Conservation (phyloP, 2,888 invertebrate genomes). For the Pterostichus madidus region DNA sequence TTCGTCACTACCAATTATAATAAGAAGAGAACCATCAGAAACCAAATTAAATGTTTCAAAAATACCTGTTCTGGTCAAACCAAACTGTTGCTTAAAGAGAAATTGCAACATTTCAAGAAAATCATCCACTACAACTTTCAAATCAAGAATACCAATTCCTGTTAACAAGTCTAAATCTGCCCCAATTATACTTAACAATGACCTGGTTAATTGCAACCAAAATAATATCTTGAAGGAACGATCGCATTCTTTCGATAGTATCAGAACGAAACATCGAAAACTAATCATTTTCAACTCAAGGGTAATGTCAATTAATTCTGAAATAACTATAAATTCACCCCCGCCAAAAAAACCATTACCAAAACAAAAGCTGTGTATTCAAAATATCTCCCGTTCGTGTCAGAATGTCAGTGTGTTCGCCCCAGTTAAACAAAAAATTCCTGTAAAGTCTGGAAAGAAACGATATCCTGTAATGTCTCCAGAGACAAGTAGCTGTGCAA, state of each 20-base stretch:
- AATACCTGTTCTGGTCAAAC: not conserved
- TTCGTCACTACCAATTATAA: too few species aligned
- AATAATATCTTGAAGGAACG: too few species aligned
- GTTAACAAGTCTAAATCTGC: not conserved
- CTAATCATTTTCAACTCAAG: too few species aligned
- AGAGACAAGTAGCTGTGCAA: not conserved
- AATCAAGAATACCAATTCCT: not conserved
- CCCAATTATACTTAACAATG: not conserved
- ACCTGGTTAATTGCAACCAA: too few species aligned
- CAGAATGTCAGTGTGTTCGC: too few species aligned
- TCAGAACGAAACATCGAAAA: too few species aligned
- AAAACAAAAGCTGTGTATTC: too few species aligned
- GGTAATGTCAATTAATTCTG: too few species aligned
- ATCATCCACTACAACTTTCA: not conserved
- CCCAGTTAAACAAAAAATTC: not conserved
- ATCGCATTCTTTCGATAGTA: too few species aligned
- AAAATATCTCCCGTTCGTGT: too few species aligned
- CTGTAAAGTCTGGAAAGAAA: not conserved
- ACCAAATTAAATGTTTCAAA: not conserved
- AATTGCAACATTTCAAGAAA: not conserved
- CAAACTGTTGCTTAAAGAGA: not conserved
- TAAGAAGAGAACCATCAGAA: too few species aligned
- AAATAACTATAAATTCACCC: not conserved
- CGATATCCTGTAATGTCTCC: not conserved
- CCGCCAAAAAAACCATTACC: not conserved